Base-by-base conservation (phyloP, 1,140 invertebrate genomes). In the Drosophila auraria region DNA sequence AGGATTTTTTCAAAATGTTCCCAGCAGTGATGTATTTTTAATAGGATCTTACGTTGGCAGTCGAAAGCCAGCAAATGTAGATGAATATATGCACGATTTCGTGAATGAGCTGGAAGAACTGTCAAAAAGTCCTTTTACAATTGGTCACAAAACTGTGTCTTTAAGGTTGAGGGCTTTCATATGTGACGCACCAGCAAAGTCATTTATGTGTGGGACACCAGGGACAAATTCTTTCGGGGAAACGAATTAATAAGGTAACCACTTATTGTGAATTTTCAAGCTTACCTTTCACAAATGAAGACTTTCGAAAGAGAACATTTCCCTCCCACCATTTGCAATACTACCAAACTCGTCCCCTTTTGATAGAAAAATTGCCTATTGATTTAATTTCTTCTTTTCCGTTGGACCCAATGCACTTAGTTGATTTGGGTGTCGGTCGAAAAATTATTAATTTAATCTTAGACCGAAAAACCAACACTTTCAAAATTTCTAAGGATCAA, bases 31-130 rank as follows among this genome's bases (percentile, higher is more conserved):
- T 27, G 25, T 33, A 8, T 47, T 47, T 20, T 47, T 47, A 3
- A 47, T 47, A 11, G 45, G 45, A 4, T 47, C 45, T 20, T 47
- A 47, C 20, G 45, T 23, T 47, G 50, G 50, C 15, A 51, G 5
- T 51, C 50, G 27, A 51, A 51, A 51, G 27, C 50, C 50, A 27
- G 50, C 50, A 14, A 51, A 30, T 51, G 50, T 51, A 51, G 25
- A 51, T 27, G 50, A 27, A 27, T 51, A 27, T 27, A 51, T 51
- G 50, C 20, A 12, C 27, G 50, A 51, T 30, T 51, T 51, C 5
- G 50, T 51, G 14, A 15, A 12, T 27, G 25, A 51, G 27, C 30
- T 33, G 30, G 8, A 8, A 33, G 30, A 33, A 33, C 30, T 33
- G 7, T 8, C 7, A 9, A 33, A 33, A 33, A 33, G 7, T 33